Conservation (phyloP, 2,888 invertebrate genomes). For the Habroteleia sp. region DNA sequence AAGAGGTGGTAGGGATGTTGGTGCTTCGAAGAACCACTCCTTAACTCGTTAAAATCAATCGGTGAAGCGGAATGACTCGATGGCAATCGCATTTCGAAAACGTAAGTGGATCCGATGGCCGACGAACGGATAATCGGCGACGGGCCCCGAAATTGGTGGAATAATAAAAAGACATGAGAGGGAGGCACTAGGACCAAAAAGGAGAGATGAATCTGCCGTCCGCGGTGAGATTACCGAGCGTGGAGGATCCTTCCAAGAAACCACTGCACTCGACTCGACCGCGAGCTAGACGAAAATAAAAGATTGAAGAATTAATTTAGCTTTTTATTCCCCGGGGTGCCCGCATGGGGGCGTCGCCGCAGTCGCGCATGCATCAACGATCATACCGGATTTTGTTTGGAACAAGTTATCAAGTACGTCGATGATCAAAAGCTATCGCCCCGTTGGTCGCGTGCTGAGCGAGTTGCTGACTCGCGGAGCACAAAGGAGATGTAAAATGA, state of each 20-base stretch:
- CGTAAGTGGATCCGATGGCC: constrained; percentile 59
- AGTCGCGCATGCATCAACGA: constrained; percentile 28
- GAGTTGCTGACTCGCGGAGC: too few relatives aligned
- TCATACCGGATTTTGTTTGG: constrained; percentile 11
- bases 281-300: constrained; percentile 65
- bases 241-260: constrained; percentile 65
- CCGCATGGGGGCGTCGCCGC: constrained; percentile 56
- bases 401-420: constrained; percentile 11
- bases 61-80: constrained; percentile 62
- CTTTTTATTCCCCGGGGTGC: constrained; percentile 62
- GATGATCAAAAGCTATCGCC: too few relatives aligned
- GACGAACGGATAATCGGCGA: constrained; percentile 54
- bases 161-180: constrained; percentile 62
- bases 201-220: constrained; percentile 32
- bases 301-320: constrained; percentile 65
- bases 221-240: constrained; percentile 62
- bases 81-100: constrained; percentile 56
- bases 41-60: constrained; percentile 61
- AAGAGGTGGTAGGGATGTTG: constrained; percentile 1
- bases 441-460: too few relatives aligned
- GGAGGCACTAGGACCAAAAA: constrained; percentile 52
- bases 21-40: constrained; percentile 39
- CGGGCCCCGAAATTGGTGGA: constrained; percentile 57
- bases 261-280: constrained; percentile 56
- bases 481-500: too few relatives aligned